A percentile compares a stretch with the other conserved stretches of the same genome.
These are phyloP conservation scores for Temnothorax ravouxi DNA, from an alignment of 2,888 invertebrate genomes.

Conservation along the genomic window DNA sequence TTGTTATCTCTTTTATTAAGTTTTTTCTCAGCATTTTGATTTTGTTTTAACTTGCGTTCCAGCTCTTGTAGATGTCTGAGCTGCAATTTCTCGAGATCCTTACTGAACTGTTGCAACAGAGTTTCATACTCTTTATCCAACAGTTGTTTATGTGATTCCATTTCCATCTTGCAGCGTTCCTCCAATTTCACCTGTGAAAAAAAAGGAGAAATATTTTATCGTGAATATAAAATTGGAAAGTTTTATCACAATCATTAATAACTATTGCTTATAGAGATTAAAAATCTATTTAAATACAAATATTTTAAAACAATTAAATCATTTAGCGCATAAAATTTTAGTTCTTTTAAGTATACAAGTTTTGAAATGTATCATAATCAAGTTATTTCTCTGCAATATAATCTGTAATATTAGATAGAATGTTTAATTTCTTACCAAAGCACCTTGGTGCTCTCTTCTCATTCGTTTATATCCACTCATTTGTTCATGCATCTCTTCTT, in stretches of 20 bases:
- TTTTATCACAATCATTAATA: neutral
- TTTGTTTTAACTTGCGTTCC: slow-evolving; percentile 94
- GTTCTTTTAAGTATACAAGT: neutral
- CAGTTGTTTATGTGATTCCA: slow-evolving; percentile 98
- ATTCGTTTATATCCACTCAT: slow-evolving; percentile 99
- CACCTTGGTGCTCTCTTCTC: slow-evolving; percentile 98
- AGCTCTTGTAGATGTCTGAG: slow-evolving; percentile 92
- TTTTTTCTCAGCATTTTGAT: slow-evolving; percentile 96
- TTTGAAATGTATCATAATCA: neutral
- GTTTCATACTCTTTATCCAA: slow-evolving; percentile 99
- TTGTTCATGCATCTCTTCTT: slow-evolving; percentile 99
- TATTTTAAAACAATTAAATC: neutral
- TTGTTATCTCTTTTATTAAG: slow-evolving; percentile 96
- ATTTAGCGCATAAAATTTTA: neutral
- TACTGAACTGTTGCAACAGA: slow-evolving; percentile 95
- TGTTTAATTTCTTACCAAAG: slow-evolving; percentile 89
- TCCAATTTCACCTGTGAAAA: slow-evolving; percentile 91
- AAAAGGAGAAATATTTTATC: neutral
- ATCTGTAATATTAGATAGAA: slow-evolving; percentile 27
- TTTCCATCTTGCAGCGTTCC: slow-evolving; percentile 97
- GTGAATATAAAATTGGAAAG: neutral
- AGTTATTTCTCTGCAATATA: neutral
- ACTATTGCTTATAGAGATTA: neutral
- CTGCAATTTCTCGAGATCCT: slow-evolving; percentile 96
- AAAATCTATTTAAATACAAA: neutral